Conservation (phyloP, 2,888 invertebrate genomes). For the Drosophila rubida region DNA sequence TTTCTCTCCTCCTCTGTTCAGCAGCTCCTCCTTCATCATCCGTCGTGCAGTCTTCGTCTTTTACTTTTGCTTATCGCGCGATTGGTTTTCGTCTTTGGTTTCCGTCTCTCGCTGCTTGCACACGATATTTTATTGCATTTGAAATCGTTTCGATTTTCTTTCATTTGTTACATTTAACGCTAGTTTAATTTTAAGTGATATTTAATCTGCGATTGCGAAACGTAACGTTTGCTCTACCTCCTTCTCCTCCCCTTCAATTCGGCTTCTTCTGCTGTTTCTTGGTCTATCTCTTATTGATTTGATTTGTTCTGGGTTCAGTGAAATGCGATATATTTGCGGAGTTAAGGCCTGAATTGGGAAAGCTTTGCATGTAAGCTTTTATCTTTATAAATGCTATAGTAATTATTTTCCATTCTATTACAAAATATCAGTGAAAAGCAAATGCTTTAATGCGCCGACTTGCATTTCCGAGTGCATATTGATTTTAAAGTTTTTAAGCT, state of each 20-base stretch:
- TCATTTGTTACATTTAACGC: conserved; percentile 79
- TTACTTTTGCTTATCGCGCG: conserved; percentile 58
- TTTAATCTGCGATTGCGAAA: conserved; percentile 69
- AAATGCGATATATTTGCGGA: conserved; percentile 35
- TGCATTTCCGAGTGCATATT: neutral
- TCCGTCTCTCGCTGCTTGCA: conserved; percentile 21
- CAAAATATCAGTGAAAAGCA: too few relatives aligned
- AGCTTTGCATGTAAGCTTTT: too few relatives aligned
- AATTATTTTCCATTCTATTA: too few relatives aligned
- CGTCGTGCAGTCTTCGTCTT: neutral
- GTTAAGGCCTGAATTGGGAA: too few relatives aligned
- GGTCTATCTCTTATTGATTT: conserved; percentile 12
- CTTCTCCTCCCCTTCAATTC: neutral
- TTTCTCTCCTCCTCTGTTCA: conserved; percentile 51
- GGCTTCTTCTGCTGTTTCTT: neutral
- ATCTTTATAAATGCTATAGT: too few relatives aligned
- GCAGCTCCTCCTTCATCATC: conserved; percentile 3
- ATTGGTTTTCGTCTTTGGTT: conserved; percentile 68
- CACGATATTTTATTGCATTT: conserved; percentile 76
- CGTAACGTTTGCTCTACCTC: conserved; percentile 25
- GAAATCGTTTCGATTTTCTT: conserved; percentile 74
- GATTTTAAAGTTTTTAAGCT: conserved; percentile 10
- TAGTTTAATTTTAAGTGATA: conserved; percentile 80
- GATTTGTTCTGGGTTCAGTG: conserved; percentile 24
- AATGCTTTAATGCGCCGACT: neutral